These are phyloP conservation scores for Drosophila pseudotakahashii DNA, from an alignment of 2,888 invertebrate genomes.

Conservation along the genomic window DNA sequence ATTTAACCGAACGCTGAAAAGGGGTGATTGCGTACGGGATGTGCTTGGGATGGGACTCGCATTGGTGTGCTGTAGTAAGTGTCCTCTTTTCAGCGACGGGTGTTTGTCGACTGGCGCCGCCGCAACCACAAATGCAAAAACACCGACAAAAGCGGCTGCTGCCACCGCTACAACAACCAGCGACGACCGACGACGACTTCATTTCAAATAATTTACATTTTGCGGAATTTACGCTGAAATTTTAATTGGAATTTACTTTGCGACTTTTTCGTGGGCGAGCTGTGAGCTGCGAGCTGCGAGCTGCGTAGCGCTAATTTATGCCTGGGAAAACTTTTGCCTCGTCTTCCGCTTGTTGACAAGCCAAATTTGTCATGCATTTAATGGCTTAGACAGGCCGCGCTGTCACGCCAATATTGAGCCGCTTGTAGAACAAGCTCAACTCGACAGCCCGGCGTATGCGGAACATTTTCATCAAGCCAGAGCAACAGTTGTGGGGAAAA, in stretches of 20 bases:
- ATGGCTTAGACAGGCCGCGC: constrained; percentile 61
- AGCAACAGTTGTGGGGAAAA: not conserved
- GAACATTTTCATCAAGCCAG: constrained; percentile 2
- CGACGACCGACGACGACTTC: constrained; percentile 57
- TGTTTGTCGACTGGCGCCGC: constrained; percentile 52
- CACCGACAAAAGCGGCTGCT: constrained; percentile 38
- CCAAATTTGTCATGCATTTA: constrained; percentile 73
- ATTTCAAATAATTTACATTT: constrained; percentile 79
- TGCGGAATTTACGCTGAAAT: constrained; percentile 77
- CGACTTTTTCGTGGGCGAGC: constrained; percentile 53
- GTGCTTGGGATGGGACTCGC: not conserved
- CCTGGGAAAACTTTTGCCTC: constrained; percentile 61
- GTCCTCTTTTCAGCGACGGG: constrained; percentile 22
- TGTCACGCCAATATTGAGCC: constrained; percentile 33
- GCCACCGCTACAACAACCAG: constrained; percentile 27
- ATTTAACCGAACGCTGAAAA: constrained; percentile 70
- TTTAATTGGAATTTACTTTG: constrained; percentile 79
- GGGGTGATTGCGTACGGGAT: constrained; percentile 43
- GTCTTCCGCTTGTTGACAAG: constrained; percentile 67
- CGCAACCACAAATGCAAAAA: constrained; percentile 53
- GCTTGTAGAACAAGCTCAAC: constrained; percentile 19
- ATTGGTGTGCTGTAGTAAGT: constrained; percentile 4
- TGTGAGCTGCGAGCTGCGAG: constrained; percentile 34
- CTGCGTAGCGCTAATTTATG: constrained; percentile 55
- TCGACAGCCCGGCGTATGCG: constrained; percentile 25